Evolutionary conservation across 92 coral and sea anemone genomes (phyloP).

Genomic region (Zoanthus solanderi): DNA sequence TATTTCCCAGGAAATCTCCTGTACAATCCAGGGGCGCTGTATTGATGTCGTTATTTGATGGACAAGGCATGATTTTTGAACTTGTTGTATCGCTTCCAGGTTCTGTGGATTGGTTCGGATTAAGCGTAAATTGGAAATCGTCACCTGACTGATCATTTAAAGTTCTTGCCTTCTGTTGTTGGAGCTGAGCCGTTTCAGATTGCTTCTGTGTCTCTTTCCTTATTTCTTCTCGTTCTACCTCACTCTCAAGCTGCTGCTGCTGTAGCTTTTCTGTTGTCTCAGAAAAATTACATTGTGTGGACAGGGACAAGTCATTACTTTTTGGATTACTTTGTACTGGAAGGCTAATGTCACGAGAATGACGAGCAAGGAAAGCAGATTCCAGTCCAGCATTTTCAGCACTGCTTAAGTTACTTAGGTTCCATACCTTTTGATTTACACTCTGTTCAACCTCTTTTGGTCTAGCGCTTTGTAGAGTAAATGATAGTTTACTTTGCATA

Average conservation of each 20-base stretch:
- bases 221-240: not conserved
- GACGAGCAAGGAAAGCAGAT: constrained; percentile 19
- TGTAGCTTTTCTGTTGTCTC: not conserved
- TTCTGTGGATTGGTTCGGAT: not conserved
- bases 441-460: not conserved
- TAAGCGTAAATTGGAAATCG: not conserved
- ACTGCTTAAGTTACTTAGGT: not conserved
- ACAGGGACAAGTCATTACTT: not conserved
- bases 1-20: too few species aligned
- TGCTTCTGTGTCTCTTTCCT: not conserved
- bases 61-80: not conserved
- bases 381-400: constrained; percentile 14
- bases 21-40: not conserved
- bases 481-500: not conserved
- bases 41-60: not conserved
- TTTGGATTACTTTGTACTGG: not conserved
- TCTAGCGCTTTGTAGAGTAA: constrained; percentile 15
- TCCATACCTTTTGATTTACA: not conserved
- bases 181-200: not conserved
- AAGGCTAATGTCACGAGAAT: constrained; percentile 24
- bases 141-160: not conserved
- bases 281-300: not conserved
- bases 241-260: not conserved
- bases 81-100: not conserved
- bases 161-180: not conserved